These are phyloP conservation scores for Bombus superbus DNA, from an alignment of 1,140 invertebrate species.

Conservation along the genomic window DNA sequence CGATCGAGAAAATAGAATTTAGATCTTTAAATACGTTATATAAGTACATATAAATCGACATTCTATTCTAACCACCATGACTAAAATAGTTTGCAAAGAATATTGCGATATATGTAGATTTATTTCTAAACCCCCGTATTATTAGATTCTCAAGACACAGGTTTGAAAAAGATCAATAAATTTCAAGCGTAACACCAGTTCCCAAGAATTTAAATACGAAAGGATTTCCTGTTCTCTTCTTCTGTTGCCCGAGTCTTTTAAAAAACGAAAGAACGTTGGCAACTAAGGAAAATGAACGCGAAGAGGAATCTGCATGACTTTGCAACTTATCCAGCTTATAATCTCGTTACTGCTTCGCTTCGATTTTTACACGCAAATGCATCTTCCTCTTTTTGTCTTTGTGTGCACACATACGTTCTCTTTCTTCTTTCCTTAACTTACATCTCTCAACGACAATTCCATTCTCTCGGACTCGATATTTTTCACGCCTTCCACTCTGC, in stretches of 20 bases:
- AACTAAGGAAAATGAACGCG: background rate
- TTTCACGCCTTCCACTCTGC: no score
- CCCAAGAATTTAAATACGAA: background rate
- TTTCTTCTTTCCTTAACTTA: background rate
- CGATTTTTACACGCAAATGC: background rate
- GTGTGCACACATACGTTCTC: no score
- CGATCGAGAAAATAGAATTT: background rate
- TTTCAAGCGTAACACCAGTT: background rate
- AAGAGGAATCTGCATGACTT: background rate
- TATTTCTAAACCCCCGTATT: no score
- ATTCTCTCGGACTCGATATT: background rate
- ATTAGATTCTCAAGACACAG: background rate
- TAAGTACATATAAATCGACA: no score
- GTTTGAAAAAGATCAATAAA: background rate
- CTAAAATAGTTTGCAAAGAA: no score
- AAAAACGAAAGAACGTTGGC: background rate
- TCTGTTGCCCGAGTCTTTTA: no score
- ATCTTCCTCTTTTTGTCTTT: background rate
- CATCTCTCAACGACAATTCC: background rate
- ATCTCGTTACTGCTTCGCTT: background rate
- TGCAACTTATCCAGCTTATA: background rate
- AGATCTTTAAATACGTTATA: background rate
- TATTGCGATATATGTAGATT: no score
- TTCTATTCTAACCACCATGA: background rate
- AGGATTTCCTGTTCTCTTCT: no score